A percentile compares a stretch with the other conserved stretches of the same genome.
Conservation (phyloP, 2,888 invertebrate genomes). For the Drosophila prostipennis region DNA sequence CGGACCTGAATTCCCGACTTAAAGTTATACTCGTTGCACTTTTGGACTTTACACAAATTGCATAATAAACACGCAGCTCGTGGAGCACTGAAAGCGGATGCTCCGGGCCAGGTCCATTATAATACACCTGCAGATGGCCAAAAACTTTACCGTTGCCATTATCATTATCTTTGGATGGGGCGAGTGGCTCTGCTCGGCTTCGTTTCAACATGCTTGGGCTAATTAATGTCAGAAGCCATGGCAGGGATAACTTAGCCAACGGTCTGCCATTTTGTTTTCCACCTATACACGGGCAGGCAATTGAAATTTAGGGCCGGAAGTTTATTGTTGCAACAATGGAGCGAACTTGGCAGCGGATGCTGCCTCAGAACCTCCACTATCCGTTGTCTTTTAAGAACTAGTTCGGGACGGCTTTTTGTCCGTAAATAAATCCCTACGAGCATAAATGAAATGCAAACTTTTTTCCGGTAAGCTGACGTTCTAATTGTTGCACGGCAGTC, state of each 20-base stretch:
- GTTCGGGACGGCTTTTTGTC: constrained; percentile 51
- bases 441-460: constrained; percentile 78
- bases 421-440: constrained; percentile 67
- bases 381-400: constrained; percentile 41
- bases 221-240: constrained; percentile 75
- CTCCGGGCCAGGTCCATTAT: constrained; percentile 50
- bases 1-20: too few relatives aligned
- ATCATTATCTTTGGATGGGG: not conserved
- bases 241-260: constrained; percentile 46
- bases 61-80: constrained; percentile 59
- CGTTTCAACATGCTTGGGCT: constrained; percentile 66
- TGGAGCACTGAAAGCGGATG: not conserved
- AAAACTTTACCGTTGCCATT: constrained; percentile 65
- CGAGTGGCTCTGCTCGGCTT: not conserved
- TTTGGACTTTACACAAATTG: constrained; percentile 50
- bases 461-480: constrained; percentile 77
- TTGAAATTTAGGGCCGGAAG: constrained; percentile 75
- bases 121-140: constrained; percentile 70
- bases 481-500: constrained; percentile 69
- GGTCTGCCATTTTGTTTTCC: constrained; percentile 55
- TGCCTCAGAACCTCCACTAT: constrained; percentile 8
- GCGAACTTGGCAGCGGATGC: constrained; percentile 62
- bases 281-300: constrained; percentile 40
- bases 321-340: constrained; percentile 72
- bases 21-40: not conserved